These are phyloP conservation scores for Sminthurinus signatus DNA, from an alignment of 1,140 invertebrate genomes.

Conservation along the genomic window DNA sequence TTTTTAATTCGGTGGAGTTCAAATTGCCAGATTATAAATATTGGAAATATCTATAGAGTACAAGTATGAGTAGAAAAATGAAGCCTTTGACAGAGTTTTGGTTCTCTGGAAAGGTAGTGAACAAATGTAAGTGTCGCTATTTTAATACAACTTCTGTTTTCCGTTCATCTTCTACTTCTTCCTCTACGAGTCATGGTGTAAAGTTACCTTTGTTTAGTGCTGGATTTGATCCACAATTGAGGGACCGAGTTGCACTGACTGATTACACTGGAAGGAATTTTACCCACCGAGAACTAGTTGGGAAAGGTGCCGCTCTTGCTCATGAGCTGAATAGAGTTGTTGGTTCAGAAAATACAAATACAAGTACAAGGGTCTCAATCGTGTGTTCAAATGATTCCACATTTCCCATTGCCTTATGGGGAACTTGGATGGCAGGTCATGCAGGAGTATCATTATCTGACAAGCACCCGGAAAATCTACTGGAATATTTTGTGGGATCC, in stretches of 20 bases:
- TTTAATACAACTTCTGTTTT: too few relatives aligned
- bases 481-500: conserved; percentile 71
- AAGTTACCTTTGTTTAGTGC: conserved; percentile 28
- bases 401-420: conserved; percentile 74
- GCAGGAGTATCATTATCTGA: conserved; percentile 64
- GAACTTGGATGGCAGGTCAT: conserved; percentile 79
- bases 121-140: too few relatives aligned
- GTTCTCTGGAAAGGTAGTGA: too few relatives aligned
- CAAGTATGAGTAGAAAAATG: too few relatives aligned
- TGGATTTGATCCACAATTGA: conserved; percentile 7
- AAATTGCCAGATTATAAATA: too few relatives aligned
- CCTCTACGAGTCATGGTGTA: too few relatives aligned
- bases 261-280: conserved; percentile 25
- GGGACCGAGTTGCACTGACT: conserved; percentile 27
- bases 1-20: too few relatives aligned
- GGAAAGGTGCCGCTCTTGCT: conserved; percentile 14
- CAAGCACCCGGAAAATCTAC: conserved; percentile 58
- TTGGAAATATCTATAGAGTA: too few relatives aligned
- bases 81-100: too few relatives aligned
- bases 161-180: too few relatives aligned
- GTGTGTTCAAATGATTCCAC: conserved; percentile 71
- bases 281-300: conserved; percentile 25
- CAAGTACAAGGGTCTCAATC: conserved; percentile 62
- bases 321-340: conserved; percentile 17
- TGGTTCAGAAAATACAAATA: too few relatives aligned